Evolutionary conservation across 2,797 vertebrate species (phyloP), one percentile per base, ranked within the genome.

Genomic region (Tiaroga cobitis): DNA sequence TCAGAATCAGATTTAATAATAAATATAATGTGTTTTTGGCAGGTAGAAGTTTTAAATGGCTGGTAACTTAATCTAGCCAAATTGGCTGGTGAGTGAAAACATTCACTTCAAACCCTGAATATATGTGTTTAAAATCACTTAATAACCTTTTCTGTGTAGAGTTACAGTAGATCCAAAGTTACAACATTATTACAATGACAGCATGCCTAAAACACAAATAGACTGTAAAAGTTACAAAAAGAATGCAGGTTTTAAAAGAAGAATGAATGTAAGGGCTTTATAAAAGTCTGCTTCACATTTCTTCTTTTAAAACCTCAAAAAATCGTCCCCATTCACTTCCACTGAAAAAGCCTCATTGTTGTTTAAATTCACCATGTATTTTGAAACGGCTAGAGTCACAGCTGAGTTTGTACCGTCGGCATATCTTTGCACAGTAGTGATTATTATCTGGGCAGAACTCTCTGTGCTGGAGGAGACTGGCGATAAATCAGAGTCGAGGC

Each of bases 401-500:
- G n/a, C 56, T 74, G 77, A 80, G 68, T 80, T 63, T 65, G n/a
- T 80, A 82, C 59, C 75, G n/a, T 84, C 69, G 56, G 85, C 68
- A 75, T 67, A 86, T 82, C 69, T 87, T 82, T 74, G 84, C 59
- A 56, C 41, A 86, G 81, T 80, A 65, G 84, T 85, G 59, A 75
- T 86, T 87, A 81, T 79, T 73, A 61, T 84, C 78, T 70, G 67
- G 34, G 85, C 54, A 82, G 87, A 89, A 84, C 75, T 79, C 85
- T 81, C 72, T 76, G 68, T 70, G 84, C 63, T 70, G 51, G 74
- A 80, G 76, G 79, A 86, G 46, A 84, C 81, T 69, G 81, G 75
- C 34, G 76, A 88, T 89, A 85, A 89, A 89, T 89, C 84, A 85
- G 63, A 73, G 75, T 82, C 10, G 70, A 80, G 41, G 73, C 69